Base-by-base conservation (phyloP, 1,140 invertebrate genomes). In the Caenorhabditis briggsae region DNA sequence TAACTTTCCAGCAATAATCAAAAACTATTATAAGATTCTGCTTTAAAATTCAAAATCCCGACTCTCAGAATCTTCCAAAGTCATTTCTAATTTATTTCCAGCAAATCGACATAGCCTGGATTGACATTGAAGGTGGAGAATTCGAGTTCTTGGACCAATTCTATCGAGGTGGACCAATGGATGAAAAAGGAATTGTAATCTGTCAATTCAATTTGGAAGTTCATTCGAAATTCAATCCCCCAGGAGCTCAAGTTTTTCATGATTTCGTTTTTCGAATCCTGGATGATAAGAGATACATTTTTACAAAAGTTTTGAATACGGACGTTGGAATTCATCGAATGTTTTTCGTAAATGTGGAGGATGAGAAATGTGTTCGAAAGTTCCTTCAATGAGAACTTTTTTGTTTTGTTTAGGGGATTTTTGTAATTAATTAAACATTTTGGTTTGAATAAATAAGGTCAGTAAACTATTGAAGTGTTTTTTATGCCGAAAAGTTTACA, bases 161-260 rank as follows among this genome's bases (percentile, higher is more conserved):
- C 0, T 18, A 78, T n/a, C 18, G 25, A 48, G 70, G 43, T 48
- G 70, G 70, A 48, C 18, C 70, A n/a, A n/a, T 78, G 5, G 70
- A 78, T 33, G 18, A 78, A 3, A 78, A 78, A n/a, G 70, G 70
- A 20, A 48, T 78, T 14, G n/a, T 18, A 14, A 78, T 78, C 12
- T 78, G 70, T n/a, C 70, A 78, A 48, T 43, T 70, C 43, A 70
- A 70, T 12, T 14, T 70, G 65, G 65, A 70, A 48, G 43, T 70
- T 70, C 65, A 70, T 18, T 59, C 56, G 56, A 59, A 48, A 70
- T 70, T 59, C n/a, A 2, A 59, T 9, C 56, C 56, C 9, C 56
- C 56, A 8, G 56, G 43, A 33, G 65, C 33, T 43, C 33, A 70
- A 41, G n/a, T 70, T n/a, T 41, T 18, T n/a, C 43, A 70, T n/a